Evolutionary conservation across 2,888 invertebrate genomes (phyloP).

Genomic region (Hypena proboscidalis): DNA sequence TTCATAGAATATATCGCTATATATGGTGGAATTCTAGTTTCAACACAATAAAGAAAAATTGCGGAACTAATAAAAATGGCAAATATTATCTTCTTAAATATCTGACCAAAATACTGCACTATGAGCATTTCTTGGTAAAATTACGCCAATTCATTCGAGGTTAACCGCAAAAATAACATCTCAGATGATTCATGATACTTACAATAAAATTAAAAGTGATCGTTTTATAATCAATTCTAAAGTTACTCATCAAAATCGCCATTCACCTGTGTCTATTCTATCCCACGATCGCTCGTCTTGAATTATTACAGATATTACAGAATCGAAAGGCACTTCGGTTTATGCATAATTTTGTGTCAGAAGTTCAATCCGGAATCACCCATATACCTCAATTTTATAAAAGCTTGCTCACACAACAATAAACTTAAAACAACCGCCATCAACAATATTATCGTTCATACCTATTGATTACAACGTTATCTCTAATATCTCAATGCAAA

Average conservation of each 20-base stretch:
- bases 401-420: too few relatives aligned
- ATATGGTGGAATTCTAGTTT: too few relatives aligned
- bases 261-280: slow-evolving; percentile 76
- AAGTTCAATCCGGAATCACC: slow-evolving; percentile 41
- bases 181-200: too few relatives aligned
- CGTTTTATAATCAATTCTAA: slow-evolving; percentile 59
- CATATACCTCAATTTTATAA: slow-evolving; percentile 27
- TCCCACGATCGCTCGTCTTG: slow-evolving; percentile 78
- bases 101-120: too few relatives aligned
- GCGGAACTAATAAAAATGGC: too few relatives aligned
- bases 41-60: too few relatives aligned
- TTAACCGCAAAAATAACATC: too few relatives aligned
- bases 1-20: too few relatives aligned
- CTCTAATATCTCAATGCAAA: slow-evolving; percentile 19
- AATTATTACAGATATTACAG: slow-evolving; percentile 79
- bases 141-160: too few relatives aligned
- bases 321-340: slow-evolving; percentile 80
- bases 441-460: slow-evolving; percentile 8
- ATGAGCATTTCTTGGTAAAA: too few relatives aligned
- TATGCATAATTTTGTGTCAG: slow-evolving; percentile 83
- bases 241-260: slow-evolving; percentile 74
- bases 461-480: slow-evolving; percentile 20
- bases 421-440: too few relatives aligned
- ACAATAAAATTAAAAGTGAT: slow-evolving; percentile 43
- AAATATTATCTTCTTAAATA: too few relatives aligned